Evolutionary conservation across 2,888 invertebrate genomes (phyloP), one percentile per base, ranked within the genome.

Genomic region (Pseudococcus viburni): DNA sequence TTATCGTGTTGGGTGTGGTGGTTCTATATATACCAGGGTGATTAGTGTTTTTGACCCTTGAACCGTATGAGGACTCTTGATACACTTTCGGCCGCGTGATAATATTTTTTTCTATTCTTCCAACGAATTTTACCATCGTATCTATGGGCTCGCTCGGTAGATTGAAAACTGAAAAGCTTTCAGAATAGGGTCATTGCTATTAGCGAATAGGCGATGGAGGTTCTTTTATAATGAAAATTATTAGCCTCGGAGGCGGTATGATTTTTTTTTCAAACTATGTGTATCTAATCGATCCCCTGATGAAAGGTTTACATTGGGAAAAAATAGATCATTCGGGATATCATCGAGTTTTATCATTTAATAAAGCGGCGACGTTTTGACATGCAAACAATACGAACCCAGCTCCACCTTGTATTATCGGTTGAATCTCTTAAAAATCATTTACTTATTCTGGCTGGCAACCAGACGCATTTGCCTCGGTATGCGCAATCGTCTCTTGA

Each of bases 11-110:
- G 80, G 80, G 80, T 83, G 80, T 83, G 80, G 80, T 83, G 12
- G n/a, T 83, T 83, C 19, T 83, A 9, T 42, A 8, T 64, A n/a
- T 12, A 19, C 5, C 42, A 46, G 80, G 80, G 80, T 83, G 80
- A 83, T 83, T 46, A 83, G 80, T 83, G 80, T 83, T 83, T 83
- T 83, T 83, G 80, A 83, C 80, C 80, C 22, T 42, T 83, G 80
- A 83, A 46, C 46, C 80, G 15, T 15, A 4, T n/a, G 73, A 73
- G 73, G 73, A 73, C 73, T 73, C 26, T 64, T 6, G 33, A 73
- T 73, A 73, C 8, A 73, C 15, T 33, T 73, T 73, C 33, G 33
- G 17, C 73, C 64, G 42, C 42, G 17, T 73, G 73, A 73, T 73
- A 33, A 17, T 33, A 33, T 73, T 73, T 73, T 73, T 33, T 33